phyloP scores from a whole-genome alignment of 37 sponge, comb jelly and placozoan genomes.

The Petrosia ficiformis region DNA sequence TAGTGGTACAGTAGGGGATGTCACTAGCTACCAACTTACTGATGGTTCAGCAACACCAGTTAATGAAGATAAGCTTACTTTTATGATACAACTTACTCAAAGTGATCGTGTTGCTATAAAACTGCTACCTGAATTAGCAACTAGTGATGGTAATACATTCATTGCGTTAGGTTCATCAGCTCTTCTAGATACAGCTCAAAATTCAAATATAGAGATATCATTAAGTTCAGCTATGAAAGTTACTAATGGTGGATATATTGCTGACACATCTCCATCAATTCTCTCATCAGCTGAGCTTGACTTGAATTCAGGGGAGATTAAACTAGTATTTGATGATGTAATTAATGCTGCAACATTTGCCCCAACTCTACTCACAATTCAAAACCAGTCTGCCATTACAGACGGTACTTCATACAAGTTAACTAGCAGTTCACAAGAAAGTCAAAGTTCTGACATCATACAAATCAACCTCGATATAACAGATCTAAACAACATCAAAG shows the following conservation, averaged over 20 bases:
- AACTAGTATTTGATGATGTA: slow-evolving; percentile 14
- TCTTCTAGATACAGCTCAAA: background rate
- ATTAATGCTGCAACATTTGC: slow-evolving; percentile 3
- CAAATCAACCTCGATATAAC: background rate
- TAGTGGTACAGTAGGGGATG: background rate
- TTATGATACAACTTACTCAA: background rate
- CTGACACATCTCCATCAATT: background rate
- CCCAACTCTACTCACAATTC: slow-evolving; percentile 1
- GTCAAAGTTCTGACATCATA: slow-evolving; percentile 6
- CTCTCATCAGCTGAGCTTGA: slow-evolving; percentile 3
- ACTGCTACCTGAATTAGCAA: slow-evolving; percentile 2
- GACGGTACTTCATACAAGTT: background rate
- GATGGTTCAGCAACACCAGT: background rate
- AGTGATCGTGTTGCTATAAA: slow-evolving; percentile 8
- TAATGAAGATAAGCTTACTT: background rate
- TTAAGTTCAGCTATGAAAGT: slow-evolving; percentile 3
- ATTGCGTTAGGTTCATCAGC: background rate
- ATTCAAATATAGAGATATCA: slow-evolving; percentile 1
- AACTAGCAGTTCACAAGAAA: background rate
- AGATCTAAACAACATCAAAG: slow-evolving; percentile 61
- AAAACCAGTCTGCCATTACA: background rate
- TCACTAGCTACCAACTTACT: background rate
- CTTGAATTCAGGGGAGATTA: background rate
- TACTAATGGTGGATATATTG: background rate
- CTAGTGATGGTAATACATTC: background rate